Evolutionary conservation across 2,888 invertebrate species (phyloP), one percentile per base, ranked within the genome.

Genomic region (Lymantria monacha): DNA sequence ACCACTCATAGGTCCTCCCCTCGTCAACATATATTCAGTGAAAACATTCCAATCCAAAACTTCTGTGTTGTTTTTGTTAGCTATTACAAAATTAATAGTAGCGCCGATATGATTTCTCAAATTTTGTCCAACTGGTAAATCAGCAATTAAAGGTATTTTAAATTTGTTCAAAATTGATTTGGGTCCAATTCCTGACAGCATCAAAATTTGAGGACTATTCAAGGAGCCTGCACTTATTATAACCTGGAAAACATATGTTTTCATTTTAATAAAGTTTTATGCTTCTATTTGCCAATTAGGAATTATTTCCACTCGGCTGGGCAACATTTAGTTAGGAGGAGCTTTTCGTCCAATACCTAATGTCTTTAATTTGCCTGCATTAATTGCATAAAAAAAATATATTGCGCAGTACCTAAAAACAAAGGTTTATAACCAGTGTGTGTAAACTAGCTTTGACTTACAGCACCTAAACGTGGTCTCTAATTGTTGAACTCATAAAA

Each of bases 111-210:
- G 95, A 69, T 95, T 94, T 55, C 92, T 92, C 31, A 95, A 66
- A 72, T 93, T 94, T 62, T 91, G 79, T 0, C 95, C 95, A 0
- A 94, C 94, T 0, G 94, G 94, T 9, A 94, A 80, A 61, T 94
- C 92, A 22, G 92, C 92, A n/a, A 93, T 70, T 11, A 93, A 83
- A 2, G 88, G 85, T 36, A 94, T 92, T 9, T 89, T 83, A 22
- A 92, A 84, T 14, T 81, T 72, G 5, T 85, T 70, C 0, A 95
- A 71, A 38, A 92, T 92, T 0, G 87, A 79, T 57, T 81, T 85
- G 0, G 94, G 94, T 0, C 94, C 94, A 11, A 94, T 87, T 31
- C 95, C 95, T 0, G 94, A 94, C 9, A 93, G 81, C 42, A 94
- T 70, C 0, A 95, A 84, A 9, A 95, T 76, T 57, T 94, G 94